Evolutionary conservation across 2,888 invertebrate species (phyloP).

Genomic region (Xanthia togata): DNA sequence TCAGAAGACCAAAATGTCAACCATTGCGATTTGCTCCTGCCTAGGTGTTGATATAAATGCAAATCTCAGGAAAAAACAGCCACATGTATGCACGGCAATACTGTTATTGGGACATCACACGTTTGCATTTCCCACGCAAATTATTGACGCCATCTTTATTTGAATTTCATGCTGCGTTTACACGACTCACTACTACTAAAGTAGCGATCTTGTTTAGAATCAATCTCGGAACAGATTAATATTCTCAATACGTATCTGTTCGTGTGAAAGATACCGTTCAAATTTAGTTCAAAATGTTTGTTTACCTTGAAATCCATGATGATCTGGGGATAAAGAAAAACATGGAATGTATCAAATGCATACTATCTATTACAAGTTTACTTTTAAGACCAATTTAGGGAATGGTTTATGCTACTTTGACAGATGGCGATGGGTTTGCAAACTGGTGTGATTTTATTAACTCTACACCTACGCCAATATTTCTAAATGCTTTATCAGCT

Average conservation of each 20-base stretch:
- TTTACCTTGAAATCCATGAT: conserved; percentile 63
- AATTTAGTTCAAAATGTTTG: conserved; percentile 56
- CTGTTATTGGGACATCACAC: conserved; percentile 52
- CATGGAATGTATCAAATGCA: conserved; percentile 59
- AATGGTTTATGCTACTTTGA: conserved; percentile 32
- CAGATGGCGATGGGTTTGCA: conserved; percentile 59
- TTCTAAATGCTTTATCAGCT: conserved; percentile 19
- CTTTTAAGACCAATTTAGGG: conserved; percentile 35
- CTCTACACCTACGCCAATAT: conserved; percentile 41
- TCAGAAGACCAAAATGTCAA: conserved; percentile 42
- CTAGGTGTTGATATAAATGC: conserved; percentile 52
- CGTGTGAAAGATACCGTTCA: conserved; percentile 47
- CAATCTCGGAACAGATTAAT: conserved; percentile 51
- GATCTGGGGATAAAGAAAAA: conserved; percentile 63
- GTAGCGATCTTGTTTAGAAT: conserved; percentile 49
- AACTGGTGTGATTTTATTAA: conserved; percentile 55
- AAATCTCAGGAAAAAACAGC: conserved; percentile 43
- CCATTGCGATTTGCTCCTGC: conserved; percentile 26
- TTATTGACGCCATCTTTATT: conserved; percentile 48
- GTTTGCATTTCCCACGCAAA: conserved; percentile 62
- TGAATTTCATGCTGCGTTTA: conserved; percentile 54
- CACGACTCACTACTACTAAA: conserved; percentile 35
- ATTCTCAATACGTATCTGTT: conserved; percentile 49
- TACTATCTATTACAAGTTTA: conserved; percentile 20
- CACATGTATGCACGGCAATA: conserved; percentile 46